Conservation (phyloP, 2,888 invertebrate genomes). For the Augochlorella aurata region DNA sequence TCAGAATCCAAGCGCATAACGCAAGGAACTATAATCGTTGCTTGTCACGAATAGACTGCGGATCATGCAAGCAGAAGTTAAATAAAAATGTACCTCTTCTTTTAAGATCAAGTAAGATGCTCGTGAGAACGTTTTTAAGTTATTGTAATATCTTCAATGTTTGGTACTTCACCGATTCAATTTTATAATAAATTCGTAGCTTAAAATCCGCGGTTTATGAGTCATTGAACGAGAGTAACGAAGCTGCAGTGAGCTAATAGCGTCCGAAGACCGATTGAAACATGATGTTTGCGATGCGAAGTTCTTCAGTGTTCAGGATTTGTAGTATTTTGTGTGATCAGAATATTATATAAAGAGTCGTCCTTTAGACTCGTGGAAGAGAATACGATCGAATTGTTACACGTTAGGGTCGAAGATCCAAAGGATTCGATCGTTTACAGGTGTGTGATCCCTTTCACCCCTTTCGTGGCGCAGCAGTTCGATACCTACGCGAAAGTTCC, state of each 20-base stretch:
- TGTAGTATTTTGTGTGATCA: not conserved
- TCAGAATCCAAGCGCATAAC: no score
- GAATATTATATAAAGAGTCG: slow-evolving; percentile 6
- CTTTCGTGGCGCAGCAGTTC: slow-evolving; percentile 35
- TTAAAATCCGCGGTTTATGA: not conserved
- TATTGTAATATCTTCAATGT: no score
- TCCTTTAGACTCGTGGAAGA: slow-evolving; percentile 22
- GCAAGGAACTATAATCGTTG: no score
- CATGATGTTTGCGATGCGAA: slow-evolving; percentile 49
- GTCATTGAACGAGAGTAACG: slow-evolving; percentile 52
- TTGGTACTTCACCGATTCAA: no score
- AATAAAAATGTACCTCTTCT: no score
- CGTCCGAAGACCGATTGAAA: slow-evolving; percentile 39
- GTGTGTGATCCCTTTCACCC: slow-evolving; percentile 59
- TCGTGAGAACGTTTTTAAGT: no score
- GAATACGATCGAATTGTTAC: slow-evolving; percentile 33
- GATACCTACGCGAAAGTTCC: slow-evolving; percentile 49
- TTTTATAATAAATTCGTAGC: no score
- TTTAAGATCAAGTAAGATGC: no score
- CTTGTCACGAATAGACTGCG: no score
- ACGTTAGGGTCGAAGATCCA: slow-evolving; percentile 33
- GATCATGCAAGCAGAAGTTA: no score
- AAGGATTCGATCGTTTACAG: slow-evolving; percentile 62
- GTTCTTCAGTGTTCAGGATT: not conserved
- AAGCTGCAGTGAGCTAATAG: slow-evolving; percentile 44